Evolutionary conservation across 2,113 vertebrate genomes (phyloP).

Genomic region (Mobula hypostoma): DNA sequence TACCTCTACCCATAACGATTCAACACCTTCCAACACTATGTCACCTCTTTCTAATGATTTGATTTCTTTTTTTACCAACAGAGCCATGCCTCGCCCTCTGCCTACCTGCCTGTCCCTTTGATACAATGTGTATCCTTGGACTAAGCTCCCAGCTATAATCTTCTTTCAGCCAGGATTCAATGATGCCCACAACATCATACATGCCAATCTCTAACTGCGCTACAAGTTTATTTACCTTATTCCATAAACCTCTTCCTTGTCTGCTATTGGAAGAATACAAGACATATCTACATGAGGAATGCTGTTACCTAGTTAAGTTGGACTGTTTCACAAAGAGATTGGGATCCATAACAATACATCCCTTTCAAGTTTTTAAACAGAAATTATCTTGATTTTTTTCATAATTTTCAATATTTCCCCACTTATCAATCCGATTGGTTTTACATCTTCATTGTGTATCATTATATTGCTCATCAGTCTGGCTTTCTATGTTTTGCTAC

Average conservation of each 20-base stretch:
- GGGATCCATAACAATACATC: neutral
- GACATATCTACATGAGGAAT: neutral
- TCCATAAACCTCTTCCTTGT: neutral
- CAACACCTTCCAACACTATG: too few relatives aligned
- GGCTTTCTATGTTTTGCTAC: constrained; percentile 19
- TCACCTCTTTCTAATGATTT: too few relatives aligned
- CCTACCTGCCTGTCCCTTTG: too few relatives aligned
- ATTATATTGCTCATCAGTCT: constrained; percentile 8
- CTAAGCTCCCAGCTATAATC: too few relatives aligned
- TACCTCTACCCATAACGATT: too few relatives aligned
- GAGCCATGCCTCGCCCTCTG: too few relatives aligned
- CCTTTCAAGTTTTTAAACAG: neutral
- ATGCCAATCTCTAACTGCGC: too few relatives aligned
- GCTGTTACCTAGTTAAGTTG: neutral
- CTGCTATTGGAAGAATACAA: neutral
- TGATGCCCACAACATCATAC: too few relatives aligned
- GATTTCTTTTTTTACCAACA: too few relatives aligned
- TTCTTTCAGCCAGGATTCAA: too few relatives aligned
- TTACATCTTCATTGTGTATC: neutral
- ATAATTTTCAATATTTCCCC: neutral
- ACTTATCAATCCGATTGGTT: constrained; percentile 13
- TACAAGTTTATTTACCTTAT: too few relatives aligned
- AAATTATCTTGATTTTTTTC: neutral
- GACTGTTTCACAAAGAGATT: neutral
- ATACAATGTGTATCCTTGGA: too few relatives aligned